Conservation (phyloP, 2,797 vertebrate species). For the Neoniphon sammara region DNA sequence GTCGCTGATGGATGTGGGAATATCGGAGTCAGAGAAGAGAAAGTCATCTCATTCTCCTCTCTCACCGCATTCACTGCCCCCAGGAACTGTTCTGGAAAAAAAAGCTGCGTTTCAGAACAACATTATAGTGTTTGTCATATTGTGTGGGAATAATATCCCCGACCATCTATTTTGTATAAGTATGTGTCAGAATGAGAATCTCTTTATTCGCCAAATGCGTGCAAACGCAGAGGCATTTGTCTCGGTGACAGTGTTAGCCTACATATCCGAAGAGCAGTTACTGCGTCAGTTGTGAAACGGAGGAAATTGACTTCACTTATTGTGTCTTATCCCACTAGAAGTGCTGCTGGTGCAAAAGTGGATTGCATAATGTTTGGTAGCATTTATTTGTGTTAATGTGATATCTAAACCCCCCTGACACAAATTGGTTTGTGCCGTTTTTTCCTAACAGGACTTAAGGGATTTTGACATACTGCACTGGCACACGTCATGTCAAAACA, state of each 20-base stretch:
- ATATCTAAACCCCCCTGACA: too few relatives aligned
- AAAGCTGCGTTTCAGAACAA: background rate
- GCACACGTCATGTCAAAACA: background rate
- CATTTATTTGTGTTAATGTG: slow-evolving; percentile 1
- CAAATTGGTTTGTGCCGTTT: background rate
- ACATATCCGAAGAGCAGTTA: slow-evolving; percentile 9
- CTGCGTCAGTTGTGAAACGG: slow-evolving; percentile 24
- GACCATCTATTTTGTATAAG: slow-evolving; percentile 30
- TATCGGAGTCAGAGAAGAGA: background rate
- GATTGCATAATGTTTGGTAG: background rate
- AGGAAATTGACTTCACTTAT: background rate
- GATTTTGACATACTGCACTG: background rate
- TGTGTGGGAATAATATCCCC: slow-evolving; percentile 13
- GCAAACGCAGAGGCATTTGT: slow-evolving; percentile 26
- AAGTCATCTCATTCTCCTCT: slow-evolving; percentile 4
- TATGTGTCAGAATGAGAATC: slow-evolving; percentile 29
- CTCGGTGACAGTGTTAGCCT: slow-evolving; percentile 27
- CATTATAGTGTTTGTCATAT: slow-evolving; percentile 23
- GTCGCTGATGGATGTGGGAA: slow-evolving; percentile 31
- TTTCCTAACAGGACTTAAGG: too few relatives aligned
- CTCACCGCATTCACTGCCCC: slow-evolving; percentile 1
- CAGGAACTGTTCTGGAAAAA: slow-evolving; percentile 10
- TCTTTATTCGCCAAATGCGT: slow-evolving; percentile 24
- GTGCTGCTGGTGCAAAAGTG: background rate
- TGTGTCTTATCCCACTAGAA: background rate